Evolutionary conservation across 2,888 invertebrate genomes (phyloP).

Genomic region (Fissipunctia ypsillon): DNA sequence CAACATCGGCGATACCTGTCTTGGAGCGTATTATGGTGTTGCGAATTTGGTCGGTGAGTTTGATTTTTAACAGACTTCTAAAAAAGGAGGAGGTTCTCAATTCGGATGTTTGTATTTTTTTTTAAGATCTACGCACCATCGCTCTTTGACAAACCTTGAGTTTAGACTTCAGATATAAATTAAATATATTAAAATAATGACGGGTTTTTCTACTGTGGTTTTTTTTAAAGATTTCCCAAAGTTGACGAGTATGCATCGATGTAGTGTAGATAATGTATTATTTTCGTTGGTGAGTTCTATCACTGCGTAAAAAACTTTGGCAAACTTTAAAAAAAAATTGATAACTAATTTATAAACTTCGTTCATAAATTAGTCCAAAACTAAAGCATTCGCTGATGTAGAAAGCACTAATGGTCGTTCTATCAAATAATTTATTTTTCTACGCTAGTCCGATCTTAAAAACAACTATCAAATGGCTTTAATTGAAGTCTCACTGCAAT

Average conservation of each 20-base stretch:
- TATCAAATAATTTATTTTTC: conserved; percentile 17
- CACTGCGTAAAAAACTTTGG: neutral
- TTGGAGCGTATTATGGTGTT: too few relatives aligned
- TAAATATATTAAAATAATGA: neutral
- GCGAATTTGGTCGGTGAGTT: too few relatives aligned
- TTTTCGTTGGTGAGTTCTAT: too few relatives aligned
- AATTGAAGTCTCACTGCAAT: conserved; percentile 32
- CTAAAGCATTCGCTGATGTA: neutral
- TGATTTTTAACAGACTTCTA: too few relatives aligned
- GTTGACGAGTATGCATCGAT: neutral
- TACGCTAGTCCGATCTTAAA: conserved; percentile 11
- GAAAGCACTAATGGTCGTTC: neutral
- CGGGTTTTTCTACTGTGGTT: neutral
- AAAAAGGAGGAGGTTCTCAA: too few relatives aligned
- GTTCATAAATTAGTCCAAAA: conserved; percentile 17
- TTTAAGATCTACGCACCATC: too few relatives aligned
- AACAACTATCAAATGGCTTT: conserved; percentile 22
- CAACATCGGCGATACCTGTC: too few relatives aligned
- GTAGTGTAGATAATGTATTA: neutral
- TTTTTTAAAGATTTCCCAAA: neutral
- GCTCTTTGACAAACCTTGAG: too few relatives aligned
- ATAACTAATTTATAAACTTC: neutral
- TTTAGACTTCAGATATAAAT: too few relatives aligned
- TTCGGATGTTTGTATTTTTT: too few relatives aligned
- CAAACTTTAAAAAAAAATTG: neutral